These are phyloP conservation scores for Hylyphantes graminicola DNA, from an alignment of 1,140 invertebrate genomes.

Conservation along the genomic window DNA sequence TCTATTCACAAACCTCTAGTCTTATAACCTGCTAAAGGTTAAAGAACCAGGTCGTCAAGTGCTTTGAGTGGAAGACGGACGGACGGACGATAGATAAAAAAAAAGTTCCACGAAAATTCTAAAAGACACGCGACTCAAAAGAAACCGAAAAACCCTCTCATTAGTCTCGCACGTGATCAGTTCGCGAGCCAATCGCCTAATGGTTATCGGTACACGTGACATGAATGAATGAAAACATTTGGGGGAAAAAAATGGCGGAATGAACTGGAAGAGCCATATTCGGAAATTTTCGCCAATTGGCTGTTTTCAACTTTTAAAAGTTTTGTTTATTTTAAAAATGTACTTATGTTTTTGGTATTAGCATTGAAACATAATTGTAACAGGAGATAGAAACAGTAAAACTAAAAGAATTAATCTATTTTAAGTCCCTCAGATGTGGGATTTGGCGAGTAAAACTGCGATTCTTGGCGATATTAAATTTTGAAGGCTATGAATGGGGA, in stretches of 20 bases:
- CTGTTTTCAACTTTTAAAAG: too few species aligned
- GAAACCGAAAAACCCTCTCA: constrained; percentile 38
- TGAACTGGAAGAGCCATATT: background rate
- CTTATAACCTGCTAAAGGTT: background rate
- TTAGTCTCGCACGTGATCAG: constrained; percentile 50
- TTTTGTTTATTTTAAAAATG: too few species aligned
- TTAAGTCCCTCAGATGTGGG: background rate
- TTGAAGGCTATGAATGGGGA: too few species aligned
- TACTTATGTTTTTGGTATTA: too few species aligned
- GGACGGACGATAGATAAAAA: background rate
- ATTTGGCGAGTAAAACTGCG: background rate
- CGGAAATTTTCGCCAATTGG: too few species aligned
- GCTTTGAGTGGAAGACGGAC: constrained; percentile 12
- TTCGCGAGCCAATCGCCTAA: constrained; percentile 57
- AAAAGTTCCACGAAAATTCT: background rate
- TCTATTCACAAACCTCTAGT: background rate
- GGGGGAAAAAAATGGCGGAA: background rate
- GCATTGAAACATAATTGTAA: too few species aligned
- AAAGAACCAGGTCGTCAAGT: constrained; percentile 42
- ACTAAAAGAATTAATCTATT: background rate
- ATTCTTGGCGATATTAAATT: too few species aligned
- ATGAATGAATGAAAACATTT: background rate
- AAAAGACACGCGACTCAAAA: constrained; percentile 33
- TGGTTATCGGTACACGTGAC: constrained; percentile 52
- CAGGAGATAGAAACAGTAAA: background rate